Base-by-base conservation (phyloP, 2,888 invertebrate genomes). In the Heliconius charithonia region DNA sequence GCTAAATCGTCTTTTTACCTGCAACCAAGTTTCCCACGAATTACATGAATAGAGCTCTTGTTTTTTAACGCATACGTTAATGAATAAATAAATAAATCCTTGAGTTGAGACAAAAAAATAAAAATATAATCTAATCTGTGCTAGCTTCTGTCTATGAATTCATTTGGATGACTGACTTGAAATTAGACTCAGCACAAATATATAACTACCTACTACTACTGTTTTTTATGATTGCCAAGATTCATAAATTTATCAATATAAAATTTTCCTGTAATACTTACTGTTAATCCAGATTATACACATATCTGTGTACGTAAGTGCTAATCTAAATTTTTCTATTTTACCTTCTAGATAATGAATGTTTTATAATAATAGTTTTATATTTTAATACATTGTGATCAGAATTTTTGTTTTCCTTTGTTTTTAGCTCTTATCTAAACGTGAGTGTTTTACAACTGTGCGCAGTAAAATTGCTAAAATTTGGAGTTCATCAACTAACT, bases 1-100 rank as follows among this genome's bases (percentile, higher is more conserved):
- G 63, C 29, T 51, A 27, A 63, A 22, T 45, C 56, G 51, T 77
- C 65, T 72, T 63, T 65, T 63, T 65, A 63, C 41, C 45, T 22
- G 65, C 66, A 10, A 73, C 65, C 51, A 41, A 22, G 25, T 25
- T 25, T 62, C 22, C 63, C 41, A 63, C 63, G 41, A 63, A 41
- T 62, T 37, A 62, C 62, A 19, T 63, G 62, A 62, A 32, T 63
- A 22, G n/a, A 27, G 6, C 41, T 74, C n/a, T 37, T 32, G n/a
- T 59, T 72, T 59, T 72, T 71, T 71, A 0, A n/a, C 51, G n/a
- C n/a, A 56, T 22, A 71, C 32, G 13, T 71, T 70, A 29, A 37
- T 67, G 19, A 51, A 51, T 51, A 9, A 27, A 70, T 22, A 16
- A 4, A 12, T 29, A 29, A 51, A 51, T 66, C 16, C 29, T 66